phyloP scores from a whole-genome alignment of 2,888 invertebrate species.

The Labia minor region DNA sequence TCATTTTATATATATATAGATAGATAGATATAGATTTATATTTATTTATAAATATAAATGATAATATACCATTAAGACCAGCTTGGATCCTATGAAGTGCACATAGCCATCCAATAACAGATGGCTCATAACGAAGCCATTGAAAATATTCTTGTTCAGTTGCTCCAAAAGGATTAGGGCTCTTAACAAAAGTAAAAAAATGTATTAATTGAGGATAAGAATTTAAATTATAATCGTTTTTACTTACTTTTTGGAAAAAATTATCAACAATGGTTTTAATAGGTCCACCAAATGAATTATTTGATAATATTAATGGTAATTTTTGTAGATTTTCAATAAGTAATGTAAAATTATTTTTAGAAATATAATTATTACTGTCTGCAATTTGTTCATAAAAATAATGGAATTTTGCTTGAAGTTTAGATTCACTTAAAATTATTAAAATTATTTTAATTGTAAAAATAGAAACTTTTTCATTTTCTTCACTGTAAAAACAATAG shows the following conservation, averaged over 20 bases:
- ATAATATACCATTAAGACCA: slow-evolving; percentile 43
- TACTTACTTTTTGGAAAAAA: slow-evolving; percentile 57
- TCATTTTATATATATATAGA: background rate
- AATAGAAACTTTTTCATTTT: slow-evolving; percentile 51
- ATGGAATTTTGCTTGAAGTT: slow-evolving; percentile 50
- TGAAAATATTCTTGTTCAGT: slow-evolving; percentile 53
- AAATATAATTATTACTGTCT: slow-evolving; percentile 65
- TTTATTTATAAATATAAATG: background rate
- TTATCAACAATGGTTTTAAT: slow-evolving; percentile 56
- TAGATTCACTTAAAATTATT: slow-evolving; percentile 53
- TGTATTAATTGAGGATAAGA: no score
- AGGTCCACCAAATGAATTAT: slow-evolving; percentile 49
- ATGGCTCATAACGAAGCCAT: slow-evolving; percentile 57
- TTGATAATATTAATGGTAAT: slow-evolving; percentile 50
- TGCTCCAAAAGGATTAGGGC: slow-evolving; percentile 57
- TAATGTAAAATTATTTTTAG: slow-evolving; percentile 48
- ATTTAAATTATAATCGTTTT: background rate
- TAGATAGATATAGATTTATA: background rate
- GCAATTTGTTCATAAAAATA: slow-evolving; percentile 60
- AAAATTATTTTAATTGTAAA: slow-evolving; percentile 57
- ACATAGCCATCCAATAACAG: slow-evolving; percentile 53
- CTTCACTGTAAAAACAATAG: slow-evolving; percentile 40
- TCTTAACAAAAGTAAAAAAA: slow-evolving; percentile 32
- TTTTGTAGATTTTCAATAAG: slow-evolving; percentile 52
- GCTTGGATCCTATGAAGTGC: slow-evolving; percentile 50